These are phyloP conservation scores for Mormoops blainvillei DNA, from an alignment of 2,113 vertebrate species.

Conservation along the genomic window DNA sequence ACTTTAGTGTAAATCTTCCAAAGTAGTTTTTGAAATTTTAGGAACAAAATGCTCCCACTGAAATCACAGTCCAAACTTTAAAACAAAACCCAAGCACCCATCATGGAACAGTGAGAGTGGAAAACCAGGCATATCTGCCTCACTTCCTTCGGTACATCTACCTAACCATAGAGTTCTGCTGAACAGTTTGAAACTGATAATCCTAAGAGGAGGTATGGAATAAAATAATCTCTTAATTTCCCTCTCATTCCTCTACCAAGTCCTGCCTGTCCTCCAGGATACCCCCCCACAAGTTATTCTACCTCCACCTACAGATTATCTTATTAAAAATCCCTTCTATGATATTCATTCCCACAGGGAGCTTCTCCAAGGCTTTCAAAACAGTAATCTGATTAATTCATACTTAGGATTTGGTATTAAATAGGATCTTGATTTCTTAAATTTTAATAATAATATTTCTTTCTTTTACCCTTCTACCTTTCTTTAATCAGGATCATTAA, in stretches of 20 bases:
- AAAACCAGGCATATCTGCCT: not conserved
- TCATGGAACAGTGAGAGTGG: not conserved
- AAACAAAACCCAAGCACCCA: not conserved
- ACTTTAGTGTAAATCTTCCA: not conserved
- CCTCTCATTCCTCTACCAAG: not conserved
- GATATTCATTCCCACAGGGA: not conserved
- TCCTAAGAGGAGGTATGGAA: not conserved
- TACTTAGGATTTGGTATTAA: not conserved
- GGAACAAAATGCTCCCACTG: not conserved
- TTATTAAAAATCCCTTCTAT: constrained; percentile 18
- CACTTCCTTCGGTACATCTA: not conserved
- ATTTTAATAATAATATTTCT: not conserved
- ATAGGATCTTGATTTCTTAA: not conserved
- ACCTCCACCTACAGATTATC: not conserved
- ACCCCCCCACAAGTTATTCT: not conserved
- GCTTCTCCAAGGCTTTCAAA: not conserved
- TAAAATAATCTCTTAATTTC: not conserved
- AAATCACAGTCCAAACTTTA: constrained; percentile 23
- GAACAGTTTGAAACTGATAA: not conserved
- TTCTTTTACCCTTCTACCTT: not conserved
- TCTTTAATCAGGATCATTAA: not conserved
- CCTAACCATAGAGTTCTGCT: not conserved
- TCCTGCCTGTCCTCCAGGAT: not conserved
- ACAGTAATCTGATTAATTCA: constrained; percentile 2
- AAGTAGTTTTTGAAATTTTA: constrained; percentile 35